Conservation (phyloP, 2,797 vertebrate species). For the Chaetodon trifasciatus region DNA sequence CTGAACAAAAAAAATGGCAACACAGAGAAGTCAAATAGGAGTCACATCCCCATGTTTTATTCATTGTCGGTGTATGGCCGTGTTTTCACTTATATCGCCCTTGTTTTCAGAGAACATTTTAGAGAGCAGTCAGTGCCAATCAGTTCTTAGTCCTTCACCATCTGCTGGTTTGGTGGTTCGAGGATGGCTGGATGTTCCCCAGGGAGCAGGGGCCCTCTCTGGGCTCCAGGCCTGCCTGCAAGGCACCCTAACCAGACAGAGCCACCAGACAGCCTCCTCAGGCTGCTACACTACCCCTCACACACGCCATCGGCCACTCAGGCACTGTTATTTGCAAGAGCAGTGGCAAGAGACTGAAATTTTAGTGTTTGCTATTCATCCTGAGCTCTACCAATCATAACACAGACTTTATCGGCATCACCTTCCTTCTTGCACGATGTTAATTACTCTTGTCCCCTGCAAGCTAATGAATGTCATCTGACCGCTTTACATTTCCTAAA, state of each 20-base stretch:
- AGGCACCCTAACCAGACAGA: constrained; percentile 65
- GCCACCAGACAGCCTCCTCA: constrained; percentile 65
- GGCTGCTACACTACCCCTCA: constrained; percentile 43
- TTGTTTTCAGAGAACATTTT: constrained; percentile 54
- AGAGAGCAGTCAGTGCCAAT: constrained; percentile 40
- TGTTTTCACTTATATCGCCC: constrained; percentile 55
- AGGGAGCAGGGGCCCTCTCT: constrained; percentile 43
- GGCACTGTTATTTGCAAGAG: constrained; percentile 2
- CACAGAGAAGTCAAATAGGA: constrained; percentile 70
- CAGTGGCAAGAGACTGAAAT: neutral
- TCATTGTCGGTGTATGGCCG: constrained; percentile 50
- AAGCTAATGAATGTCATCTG: constrained; percentile 4
- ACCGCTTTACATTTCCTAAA: constrained; percentile 11
- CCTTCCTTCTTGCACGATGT: neutral
- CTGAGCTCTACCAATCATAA: neutral
- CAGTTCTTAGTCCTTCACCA: constrained; percentile 55
- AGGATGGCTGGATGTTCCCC: constrained; percentile 56
- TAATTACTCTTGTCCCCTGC: neutral
- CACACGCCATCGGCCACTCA: constrained; percentile 23
- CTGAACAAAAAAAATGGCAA: constrained; percentile 43
- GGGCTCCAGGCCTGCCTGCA: constrained; percentile 62
- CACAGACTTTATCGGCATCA: neutral
- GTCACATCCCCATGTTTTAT: constrained; percentile 78
- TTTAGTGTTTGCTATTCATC: neutral
- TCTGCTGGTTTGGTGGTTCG: constrained; percentile 61